Evolutionary conservation across 2,797 vertebrate species (phyloP).

Genomic region (Carcharodon carcharias): DNA sequence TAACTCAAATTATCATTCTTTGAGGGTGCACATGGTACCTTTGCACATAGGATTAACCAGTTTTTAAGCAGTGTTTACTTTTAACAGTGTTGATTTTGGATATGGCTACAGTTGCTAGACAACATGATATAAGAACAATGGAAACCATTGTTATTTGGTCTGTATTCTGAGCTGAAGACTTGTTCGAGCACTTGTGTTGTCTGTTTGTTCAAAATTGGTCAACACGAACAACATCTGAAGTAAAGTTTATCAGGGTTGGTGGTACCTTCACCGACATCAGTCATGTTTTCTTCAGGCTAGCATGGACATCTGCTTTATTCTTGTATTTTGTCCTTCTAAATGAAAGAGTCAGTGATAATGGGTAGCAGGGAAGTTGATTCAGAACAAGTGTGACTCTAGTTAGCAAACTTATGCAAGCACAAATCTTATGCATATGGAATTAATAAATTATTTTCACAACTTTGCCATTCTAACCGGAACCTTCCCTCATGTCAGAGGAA

Average conservation of each 20-base stretch:
- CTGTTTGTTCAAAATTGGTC: not conserved
- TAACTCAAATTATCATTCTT: slow-evolving; percentile 5
- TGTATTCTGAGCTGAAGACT: not conserved
- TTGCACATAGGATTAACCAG: slow-evolving; percentile 25
- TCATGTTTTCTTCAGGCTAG: not conserved
- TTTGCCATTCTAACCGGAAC: not conserved
- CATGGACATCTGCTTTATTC: not conserved
- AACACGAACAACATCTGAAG: not conserved
- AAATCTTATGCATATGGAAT: not conserved
- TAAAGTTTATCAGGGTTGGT: not conserved
- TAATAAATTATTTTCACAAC: not conserved
- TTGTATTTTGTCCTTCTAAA: not conserved
- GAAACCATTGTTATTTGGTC: not conserved
- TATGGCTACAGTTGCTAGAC: slow-evolving; percentile 21
- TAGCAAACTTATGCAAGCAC: not conserved
- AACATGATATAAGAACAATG: slow-evolving; percentile 5
- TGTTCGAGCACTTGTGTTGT: not conserved
- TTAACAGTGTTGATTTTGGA: slow-evolving; percentile 9
- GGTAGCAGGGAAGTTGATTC: not conserved
- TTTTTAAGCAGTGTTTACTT: slow-evolving; percentile 36
- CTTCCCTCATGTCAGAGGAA: not conserved
- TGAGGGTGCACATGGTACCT: slow-evolving; percentile 31
- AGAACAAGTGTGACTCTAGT: not conserved
- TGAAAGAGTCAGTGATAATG: not conserved
- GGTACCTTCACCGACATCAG: too few relatives aligned